Evolutionary conservation across 2,113 vertebrate species (phyloP).

Genomic region (Hucho hucho): DNA sequence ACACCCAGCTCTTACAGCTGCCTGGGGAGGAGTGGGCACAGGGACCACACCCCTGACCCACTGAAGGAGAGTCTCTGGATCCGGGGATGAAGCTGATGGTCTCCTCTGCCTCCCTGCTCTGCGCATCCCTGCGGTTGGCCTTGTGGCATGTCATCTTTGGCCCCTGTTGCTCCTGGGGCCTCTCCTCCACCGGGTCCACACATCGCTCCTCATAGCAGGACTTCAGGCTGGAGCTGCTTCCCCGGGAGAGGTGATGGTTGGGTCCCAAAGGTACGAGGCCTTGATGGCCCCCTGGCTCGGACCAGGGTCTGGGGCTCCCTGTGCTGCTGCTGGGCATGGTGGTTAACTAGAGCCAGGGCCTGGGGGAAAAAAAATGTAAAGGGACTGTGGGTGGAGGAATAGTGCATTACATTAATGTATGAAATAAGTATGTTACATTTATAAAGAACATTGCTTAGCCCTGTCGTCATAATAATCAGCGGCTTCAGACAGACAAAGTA

Average conservation of each 20-base stretch:
- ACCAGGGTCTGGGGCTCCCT: slow-evolving; percentile 30
- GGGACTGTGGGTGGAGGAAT: not conserved
- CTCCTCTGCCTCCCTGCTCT: slow-evolving; percentile 81
- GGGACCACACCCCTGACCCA: slow-evolving; percentile 64
- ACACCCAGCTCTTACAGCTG: slow-evolving; percentile 59
- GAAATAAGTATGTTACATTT: not conserved
- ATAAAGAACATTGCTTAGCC: not conserved
- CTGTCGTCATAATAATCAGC: not conserved
- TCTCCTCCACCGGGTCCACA: slow-evolving; percentile 65
- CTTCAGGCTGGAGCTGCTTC: slow-evolving; percentile 63
- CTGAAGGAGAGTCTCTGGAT: slow-evolving; percentile 65
- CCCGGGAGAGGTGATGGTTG: slow-evolving; percentile 39
- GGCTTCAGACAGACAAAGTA: too few relatives aligned
- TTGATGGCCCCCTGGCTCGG: slow-evolving; percentile 35
- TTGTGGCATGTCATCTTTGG: slow-evolving; percentile 55
- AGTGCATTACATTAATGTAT: not conserved
- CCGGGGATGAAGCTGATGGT: slow-evolving; percentile 82
- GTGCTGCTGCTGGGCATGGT: slow-evolving; percentile 57
- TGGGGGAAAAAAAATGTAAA: slow-evolving; percentile 12
- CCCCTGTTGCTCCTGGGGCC: too few relatives aligned
- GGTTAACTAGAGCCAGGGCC: slow-evolving; percentile 30
- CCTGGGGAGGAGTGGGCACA: slow-evolving; percentile 74
- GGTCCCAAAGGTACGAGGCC: slow-evolving; percentile 52
- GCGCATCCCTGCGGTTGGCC: slow-evolving; percentile 71
- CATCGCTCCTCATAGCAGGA: slow-evolving; percentile 67